Evolutionary conservation across 2,797 vertebrate genomes (phyloP).

Genomic region (Dipus sagitta): DNA sequence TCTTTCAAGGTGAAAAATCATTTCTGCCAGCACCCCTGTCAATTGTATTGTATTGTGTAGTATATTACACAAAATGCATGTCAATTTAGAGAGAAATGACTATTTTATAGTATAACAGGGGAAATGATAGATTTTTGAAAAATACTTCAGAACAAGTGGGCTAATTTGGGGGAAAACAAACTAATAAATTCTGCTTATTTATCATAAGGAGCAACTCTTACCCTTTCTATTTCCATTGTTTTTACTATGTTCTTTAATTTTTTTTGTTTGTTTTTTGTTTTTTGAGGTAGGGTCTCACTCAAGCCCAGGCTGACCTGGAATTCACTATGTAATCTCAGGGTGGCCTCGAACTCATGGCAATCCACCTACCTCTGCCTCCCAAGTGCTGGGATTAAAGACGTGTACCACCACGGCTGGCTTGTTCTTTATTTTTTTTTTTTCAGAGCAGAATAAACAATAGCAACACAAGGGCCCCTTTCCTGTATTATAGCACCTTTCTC

Average conservation of each 20-base stretch:
- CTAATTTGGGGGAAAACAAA: neutral
- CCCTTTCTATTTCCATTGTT: neutral
- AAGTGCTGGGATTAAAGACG: too few relatives aligned
- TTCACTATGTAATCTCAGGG: too few relatives aligned
- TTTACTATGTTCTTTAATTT: slow-evolving; percentile 28
- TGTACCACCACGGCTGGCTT: too few relatives aligned
- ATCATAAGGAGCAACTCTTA: neutral
- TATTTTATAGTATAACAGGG: slow-evolving; percentile 6
- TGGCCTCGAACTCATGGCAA: too few relatives aligned
- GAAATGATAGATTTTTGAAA: neutral
- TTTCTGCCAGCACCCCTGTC: neutral
- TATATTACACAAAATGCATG: neutral
- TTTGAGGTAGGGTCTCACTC: neutral
- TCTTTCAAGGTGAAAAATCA: slow-evolving; percentile 35
- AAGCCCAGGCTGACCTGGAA: too few relatives aligned
- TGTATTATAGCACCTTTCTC: neutral
- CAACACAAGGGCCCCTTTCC: neutral
- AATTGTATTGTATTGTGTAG: slow-evolving; percentile 32
- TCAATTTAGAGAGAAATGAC: slow-evolving; percentile 44
- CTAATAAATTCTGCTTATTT: neutral
- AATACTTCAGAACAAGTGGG: neutral
- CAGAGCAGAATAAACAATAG: neutral
- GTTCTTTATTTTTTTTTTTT: neutral
- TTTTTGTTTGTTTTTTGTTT: neutral
- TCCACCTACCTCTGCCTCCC: too few relatives aligned